Evolutionary conservation across 1,140 invertebrate species (phyloP).

Genomic region (Bombyx mori): ASM3026992v2 NC_085124.1:7303501-7304000

Average conservation of each 20-base stretch:
- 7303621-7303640: too few relatives aligned
- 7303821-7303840: conserved; percentile 17
- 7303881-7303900: conserved; percentile 2
- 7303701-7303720: conserved; percentile 4
- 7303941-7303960: too few relatives aligned
- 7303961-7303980: background rate
- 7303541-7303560: too few relatives aligned
- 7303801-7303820: conserved; percentile 24
- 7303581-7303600: too few relatives aligned
- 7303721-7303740: conserved; percentile 7
- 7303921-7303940: too few relatives aligned
- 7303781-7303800: conserved; percentile 22
- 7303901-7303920: conserved; percentile 4
- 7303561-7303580: too few relatives aligned
- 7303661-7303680: background rate
- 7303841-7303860: conserved; percentile 17
- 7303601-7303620: too few relatives aligned
- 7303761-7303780: conserved; percentile 12
- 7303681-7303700: conserved; percentile 4
- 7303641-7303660: too few relatives aligned
- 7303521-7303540: too few relatives aligned
- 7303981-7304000: background rate
- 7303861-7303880: too few relatives aligned
- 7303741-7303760: conserved; percentile 7
- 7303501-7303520: too few relatives aligned